phyloP scores from a whole-genome alignment of 1,140 invertebrate species.

The Piezodorus guildinii region DNA sequence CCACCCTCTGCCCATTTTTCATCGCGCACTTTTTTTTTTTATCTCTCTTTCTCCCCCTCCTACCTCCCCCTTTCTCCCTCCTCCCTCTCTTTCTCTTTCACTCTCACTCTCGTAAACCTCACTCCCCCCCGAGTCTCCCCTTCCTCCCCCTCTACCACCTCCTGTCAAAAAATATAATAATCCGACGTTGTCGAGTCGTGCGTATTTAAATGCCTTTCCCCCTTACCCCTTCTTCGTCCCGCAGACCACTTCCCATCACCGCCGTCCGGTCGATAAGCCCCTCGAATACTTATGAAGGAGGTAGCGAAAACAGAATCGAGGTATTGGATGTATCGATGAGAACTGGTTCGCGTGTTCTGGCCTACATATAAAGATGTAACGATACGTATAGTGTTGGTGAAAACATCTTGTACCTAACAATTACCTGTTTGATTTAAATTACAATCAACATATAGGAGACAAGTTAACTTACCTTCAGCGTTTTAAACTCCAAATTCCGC shows the following conservation, averaged over 20 bases:
- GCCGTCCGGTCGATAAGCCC: constrained; percentile 6
- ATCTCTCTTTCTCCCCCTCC: neutral
- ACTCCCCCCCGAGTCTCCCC: no score
- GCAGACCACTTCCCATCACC: constrained; percentile 11
- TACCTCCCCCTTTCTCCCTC: neutral
- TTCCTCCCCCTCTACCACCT: neutral
- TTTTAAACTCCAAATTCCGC: no score
- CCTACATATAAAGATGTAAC: no score
- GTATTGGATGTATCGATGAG: no score
- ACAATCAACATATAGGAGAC: no score
- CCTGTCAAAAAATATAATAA: constrained; percentile 22
- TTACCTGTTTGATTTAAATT: no score
- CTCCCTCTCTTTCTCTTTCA: neutral
- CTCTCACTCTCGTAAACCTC: neutral
- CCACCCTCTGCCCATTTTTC: constrained; percentile 1
- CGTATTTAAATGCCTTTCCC: constrained; percentile 16
- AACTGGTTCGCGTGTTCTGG: no score
- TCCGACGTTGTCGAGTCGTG: constrained; percentile 22
- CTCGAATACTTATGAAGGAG: constrained; percentile 5
- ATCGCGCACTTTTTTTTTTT: constrained; percentile 14
- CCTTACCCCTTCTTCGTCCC: constrained; percentile 2
- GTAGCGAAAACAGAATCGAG: neutral
- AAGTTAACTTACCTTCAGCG: no score
- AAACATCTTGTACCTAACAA: no score
- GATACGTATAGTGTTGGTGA: no score